Conservation (phyloP, 2,888 invertebrate genomes). For the Chloroclystis v-ata region DNA sequence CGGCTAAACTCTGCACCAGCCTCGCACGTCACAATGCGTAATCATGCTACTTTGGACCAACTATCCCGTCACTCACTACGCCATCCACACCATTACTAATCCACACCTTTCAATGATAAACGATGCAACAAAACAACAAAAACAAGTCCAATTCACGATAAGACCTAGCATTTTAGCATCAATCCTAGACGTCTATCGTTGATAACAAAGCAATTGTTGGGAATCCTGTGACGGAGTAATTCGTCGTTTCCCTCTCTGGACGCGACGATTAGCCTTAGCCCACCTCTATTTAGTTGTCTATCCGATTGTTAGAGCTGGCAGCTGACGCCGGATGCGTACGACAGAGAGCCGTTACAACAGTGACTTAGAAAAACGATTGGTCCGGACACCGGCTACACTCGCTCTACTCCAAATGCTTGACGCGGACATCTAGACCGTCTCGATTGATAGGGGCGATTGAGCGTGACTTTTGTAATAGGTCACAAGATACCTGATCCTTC, state of each 20-base stretch:
- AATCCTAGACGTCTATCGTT: conserved; percentile 52
- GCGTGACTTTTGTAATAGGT: conserved; percentile 39
- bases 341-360: conserved; percentile 73
- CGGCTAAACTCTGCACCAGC: conserved; percentile 53
- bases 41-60: conserved; percentile 49
- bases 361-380: conserved; percentile 77
- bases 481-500: conserved; percentile 48
- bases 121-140: conserved; percentile 13
- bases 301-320: conserved; percentile 65
- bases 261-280: conserved; percentile 75
- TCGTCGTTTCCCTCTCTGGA: conserved; percentile 73
- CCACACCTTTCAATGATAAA: conserved; percentile 21
- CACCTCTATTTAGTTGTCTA: conserved; percentile 76
- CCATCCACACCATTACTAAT: conserved; percentile 33
- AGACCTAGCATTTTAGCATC: conserved; percentile 29
- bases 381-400: conserved; percentile 47
- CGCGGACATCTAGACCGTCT: conserved; percentile 49
- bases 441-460: conserved; percentile 43
- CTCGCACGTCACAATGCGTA: conserved; percentile 43
- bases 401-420: conserved; percentile 45
- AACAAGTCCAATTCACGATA: conserved; percentile 10
- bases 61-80: conserved; percentile 47
- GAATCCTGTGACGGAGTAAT: conserved; percentile 70
- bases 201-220: conserved; percentile 71
- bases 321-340: conserved; percentile 70